Evolutionary conservation across 1,140 invertebrate genomes (phyloP), one percentile per base, ranked within the genome.

Genomic region (Drosophila orosa): DNA sequence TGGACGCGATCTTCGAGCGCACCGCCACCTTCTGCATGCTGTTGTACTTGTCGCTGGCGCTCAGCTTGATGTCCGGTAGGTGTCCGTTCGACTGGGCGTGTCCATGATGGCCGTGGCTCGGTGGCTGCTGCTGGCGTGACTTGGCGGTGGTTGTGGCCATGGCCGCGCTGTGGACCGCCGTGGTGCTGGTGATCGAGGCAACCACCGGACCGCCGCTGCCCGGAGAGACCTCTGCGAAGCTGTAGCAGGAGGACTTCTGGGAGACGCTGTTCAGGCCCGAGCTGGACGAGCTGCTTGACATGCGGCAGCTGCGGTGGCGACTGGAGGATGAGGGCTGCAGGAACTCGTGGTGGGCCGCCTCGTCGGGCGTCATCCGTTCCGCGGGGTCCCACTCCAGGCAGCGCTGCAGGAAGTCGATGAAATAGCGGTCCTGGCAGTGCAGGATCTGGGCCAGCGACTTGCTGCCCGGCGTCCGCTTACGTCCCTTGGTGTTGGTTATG

Each of bases 331-430:
- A 87, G 40, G 91, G 91, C 31, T 93, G 93, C 42, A 97, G 93
- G 94, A 96, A 97, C 86, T 96, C 95, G 92, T 97, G 96, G 39
- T 94, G 93, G 42, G 95, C 93, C 25, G 96, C 96, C 87, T 99
- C 98, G 52, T 96, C 96, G 3, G 98, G 98, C 17, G 96, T 98
- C 95, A 99, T 96, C 57, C 98, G 94, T 71, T 96, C 95, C 78
- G 97, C 95, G 13, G 98, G 96, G 93, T 99, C 98, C 98, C 98
- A 99, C 91, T 98, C 97, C 62, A 99, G 94, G 92, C 98, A 99
- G 91, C 95, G 94, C 65, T 96, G 95, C 86, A 99, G 95, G 92
- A 99, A 99, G 92, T 99, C 96, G 31, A 98, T 95, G 93, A 99
- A 99, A 24, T 97, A 93, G 17, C 95, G 94, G 92, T 99, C 98